phyloP scores from a whole-genome alignment of 2,113 vertebrate species.

The Rana temporaria region DNA sequence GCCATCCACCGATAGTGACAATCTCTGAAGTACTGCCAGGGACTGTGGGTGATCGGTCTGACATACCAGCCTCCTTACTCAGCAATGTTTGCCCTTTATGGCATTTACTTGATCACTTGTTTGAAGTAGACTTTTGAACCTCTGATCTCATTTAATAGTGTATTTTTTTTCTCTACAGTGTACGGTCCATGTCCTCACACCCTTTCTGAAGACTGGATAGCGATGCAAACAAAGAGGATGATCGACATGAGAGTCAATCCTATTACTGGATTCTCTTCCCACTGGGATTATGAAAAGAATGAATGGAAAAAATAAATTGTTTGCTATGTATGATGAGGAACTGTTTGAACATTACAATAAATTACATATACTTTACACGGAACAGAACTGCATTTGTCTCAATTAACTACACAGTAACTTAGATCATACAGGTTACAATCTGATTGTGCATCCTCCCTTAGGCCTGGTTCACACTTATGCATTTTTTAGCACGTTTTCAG shows the following conservation, averaged over 20 bases:
- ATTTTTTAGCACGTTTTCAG: too few relatives aligned
- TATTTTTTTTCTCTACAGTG: constrained; percentile 71
- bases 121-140: neutral
- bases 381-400: neutral
- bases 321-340: neutral
- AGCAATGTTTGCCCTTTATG: neutral
- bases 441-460: too few relatives aligned
- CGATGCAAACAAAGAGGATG: constrained; percentile 87
- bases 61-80: neutral
- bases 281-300: constrained; percentile 96
- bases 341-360: constrained; percentile 1
- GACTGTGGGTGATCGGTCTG: neutral
- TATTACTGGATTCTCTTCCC: constrained; percentile 80
- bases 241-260: constrained; percentile 91
- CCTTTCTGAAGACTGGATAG: constrained; percentile 79
- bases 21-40: neutral
- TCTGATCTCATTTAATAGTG: neutral
- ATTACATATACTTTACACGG: neutral
- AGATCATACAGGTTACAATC: too few relatives aligned
- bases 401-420: neutral
- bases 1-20: neutral
- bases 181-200: constrained; percentile 84
- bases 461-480: too few relatives aligned
- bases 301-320: constrained; percentile 92
- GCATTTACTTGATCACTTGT: neutral